Conservation (phyloP, 2,888 invertebrate genomes). For the Craniophora ligustri region DNA sequence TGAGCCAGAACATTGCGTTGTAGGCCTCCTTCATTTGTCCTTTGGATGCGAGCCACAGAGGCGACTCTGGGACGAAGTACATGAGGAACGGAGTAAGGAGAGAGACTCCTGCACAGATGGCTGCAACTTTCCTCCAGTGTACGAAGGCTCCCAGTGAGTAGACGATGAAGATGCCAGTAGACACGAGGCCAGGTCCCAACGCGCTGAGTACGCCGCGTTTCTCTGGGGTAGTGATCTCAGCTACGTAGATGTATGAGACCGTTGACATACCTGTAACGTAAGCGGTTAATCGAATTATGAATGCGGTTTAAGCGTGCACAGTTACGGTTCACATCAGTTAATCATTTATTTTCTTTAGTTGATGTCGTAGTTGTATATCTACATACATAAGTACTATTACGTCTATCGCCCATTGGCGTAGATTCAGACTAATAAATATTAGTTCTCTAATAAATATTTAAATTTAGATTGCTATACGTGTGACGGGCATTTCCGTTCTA, state of each 20-base stretch:
- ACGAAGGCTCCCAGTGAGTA: conserved; percentile 91
- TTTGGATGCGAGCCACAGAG: conserved; percentile 90
- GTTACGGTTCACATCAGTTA: conserved; percentile 31
- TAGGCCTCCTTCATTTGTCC: conserved; percentile 89
- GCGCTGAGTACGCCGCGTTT: conserved; percentile 91
- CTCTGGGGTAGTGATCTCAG: conserved; percentile 91
- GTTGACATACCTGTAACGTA: conserved; percentile 90
- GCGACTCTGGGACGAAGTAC: conserved; percentile 91
- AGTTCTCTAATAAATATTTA: no score
- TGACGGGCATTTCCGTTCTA: no score
- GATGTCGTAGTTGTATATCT: background rate
- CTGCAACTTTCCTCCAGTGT: conserved; percentile 91
- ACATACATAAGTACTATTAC: background rate
- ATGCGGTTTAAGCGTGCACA: conserved; percentile 22
- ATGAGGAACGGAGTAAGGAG: conserved; percentile 88
- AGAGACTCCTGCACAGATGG: conserved; percentile 89
- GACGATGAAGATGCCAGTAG: conserved; percentile 91
- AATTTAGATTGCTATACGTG: no score
- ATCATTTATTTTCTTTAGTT: conserved; percentile 24
- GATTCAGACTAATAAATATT: no score
- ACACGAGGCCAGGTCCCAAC: conserved; percentile 91
- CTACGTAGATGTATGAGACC: conserved; percentile 91
- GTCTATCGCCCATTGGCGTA: no score
- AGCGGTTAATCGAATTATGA: conserved; percentile 20
- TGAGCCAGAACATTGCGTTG: conserved; percentile 90